Evolutionary conservation across 2,113 vertebrate genomes (phyloP).

Genomic region (Saiga tatarica): DNA sequence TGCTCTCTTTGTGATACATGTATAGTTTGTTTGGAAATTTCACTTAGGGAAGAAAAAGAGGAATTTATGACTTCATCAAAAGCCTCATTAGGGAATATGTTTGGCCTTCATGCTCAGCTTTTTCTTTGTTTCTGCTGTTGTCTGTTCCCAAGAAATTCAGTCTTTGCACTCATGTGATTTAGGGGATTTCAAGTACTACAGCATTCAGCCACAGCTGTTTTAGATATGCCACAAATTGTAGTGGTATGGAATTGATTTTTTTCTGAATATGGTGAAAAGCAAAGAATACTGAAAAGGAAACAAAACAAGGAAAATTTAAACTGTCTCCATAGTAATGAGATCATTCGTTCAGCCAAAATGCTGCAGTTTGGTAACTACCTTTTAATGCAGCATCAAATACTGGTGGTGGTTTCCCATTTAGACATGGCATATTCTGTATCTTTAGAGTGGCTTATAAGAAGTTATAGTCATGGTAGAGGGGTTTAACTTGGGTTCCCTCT

Average conservation of each 20-base stretch:
- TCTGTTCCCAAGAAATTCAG: slow-evolving; percentile 41
- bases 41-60: not conserved
- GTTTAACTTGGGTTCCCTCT: not conserved
- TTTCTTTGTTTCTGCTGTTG: not conserved
- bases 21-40: not conserved
- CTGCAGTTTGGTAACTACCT: not conserved
- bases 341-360: not conserved
- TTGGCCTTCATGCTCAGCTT: not conserved
- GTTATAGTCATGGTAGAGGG: not conserved
- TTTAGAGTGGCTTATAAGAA: slow-evolving; percentile 17
- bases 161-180: slow-evolving; percentile 32
- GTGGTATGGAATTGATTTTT: slow-evolving; percentile 21
- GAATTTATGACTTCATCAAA: slow-evolving; percentile 42
- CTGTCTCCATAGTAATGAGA: not conserved
- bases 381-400: not conserved
- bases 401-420: not conserved
- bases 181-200: not conserved
- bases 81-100: not conserved
- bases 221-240: not conserved
- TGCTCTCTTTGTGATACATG: not conserved
- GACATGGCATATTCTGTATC: not conserved
- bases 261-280: slow-evolving; percentile 25
- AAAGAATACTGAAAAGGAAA: slow-evolving; percentile 37
- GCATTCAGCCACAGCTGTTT: slow-evolving; percentile 35
- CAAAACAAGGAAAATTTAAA: not conserved